phyloP scores from a whole-genome alignment of 2,113 vertebrate genomes.

The Actenoides hombroni region DNA sequence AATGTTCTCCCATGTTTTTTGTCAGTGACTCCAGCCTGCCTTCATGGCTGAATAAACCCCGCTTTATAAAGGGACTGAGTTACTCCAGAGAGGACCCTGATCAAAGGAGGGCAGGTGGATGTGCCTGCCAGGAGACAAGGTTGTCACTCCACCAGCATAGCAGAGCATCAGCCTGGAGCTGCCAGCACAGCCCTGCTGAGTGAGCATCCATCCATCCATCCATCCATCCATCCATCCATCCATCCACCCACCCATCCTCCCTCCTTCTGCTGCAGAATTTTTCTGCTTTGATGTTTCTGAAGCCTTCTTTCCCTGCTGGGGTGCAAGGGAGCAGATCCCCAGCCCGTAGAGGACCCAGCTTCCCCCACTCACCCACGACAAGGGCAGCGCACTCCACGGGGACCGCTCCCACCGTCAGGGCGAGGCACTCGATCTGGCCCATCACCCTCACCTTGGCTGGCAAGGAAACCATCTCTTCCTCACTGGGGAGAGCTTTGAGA shows the following conservation, averaged over 20 bases:
- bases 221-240: no score
- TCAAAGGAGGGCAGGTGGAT: accelerated
- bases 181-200: neutral
- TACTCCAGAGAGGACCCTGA: neutral
- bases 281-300: neutral
- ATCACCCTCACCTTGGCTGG: slow-evolving; percentile 58
- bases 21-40: neutral
- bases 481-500: slow-evolving; percentile 66
- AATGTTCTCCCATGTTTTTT: neutral
- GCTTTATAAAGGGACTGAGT: neutral
- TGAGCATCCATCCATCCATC: neutral
- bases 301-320: neutral
- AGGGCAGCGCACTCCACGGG: slow-evolving; percentile 71
- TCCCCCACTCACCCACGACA: slow-evolving; percentile 74
- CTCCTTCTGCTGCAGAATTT: neutral
- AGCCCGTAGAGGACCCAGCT: accelerated
- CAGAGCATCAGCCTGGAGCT: neutral
- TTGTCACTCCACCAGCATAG: accelerated
- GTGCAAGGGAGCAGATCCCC: neutral
- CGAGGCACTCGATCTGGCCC: slow-evolving; percentile 75
- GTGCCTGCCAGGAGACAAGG: neutral
- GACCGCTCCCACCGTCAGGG: slow-evolving; percentile 71
- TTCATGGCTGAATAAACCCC: neutral
- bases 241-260: neutral
- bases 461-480: slow-evolving; percentile 62